Percentiles rank a stretch among this genome's conserved stretches.
Conservation (phyloP, 1,140 invertebrate genomes). For the Panagrolaimus sp. region DNA sequence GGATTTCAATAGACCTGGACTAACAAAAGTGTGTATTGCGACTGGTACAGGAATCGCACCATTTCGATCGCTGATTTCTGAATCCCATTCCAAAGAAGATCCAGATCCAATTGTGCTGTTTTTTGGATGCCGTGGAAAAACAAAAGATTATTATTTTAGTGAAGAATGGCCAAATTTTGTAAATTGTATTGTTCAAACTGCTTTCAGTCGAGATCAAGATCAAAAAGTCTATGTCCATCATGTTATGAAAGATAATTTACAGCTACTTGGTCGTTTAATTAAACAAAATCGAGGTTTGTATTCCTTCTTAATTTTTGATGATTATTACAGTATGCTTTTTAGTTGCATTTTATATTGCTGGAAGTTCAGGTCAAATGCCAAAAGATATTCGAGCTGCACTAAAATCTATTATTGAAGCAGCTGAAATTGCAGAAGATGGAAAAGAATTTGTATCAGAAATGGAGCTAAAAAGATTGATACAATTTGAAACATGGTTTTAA, state of each 20-base stretch:
- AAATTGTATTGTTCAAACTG: slow-evolving; percentile 22
- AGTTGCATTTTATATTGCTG: slow-evolving; percentile 71
- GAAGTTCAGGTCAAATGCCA: slow-evolving; percentile 92
- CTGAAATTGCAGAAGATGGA: slow-evolving; percentile 59
- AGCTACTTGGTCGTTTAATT: slow-evolving; percentile 19
- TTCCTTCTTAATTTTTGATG: background rate
- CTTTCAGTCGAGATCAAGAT: slow-evolving; percentile 33
- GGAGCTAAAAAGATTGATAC: slow-evolving; percentile 68
- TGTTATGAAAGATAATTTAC: slow-evolving; percentile 22
- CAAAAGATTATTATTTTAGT: slow-evolving; percentile 37
- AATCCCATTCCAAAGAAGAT: slow-evolving; percentile 66
- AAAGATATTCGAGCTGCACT: slow-evolving; percentile 70
- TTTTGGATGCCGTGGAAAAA: slow-evolving; percentile 33
- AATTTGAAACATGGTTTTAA: slow-evolving; percentile 79
- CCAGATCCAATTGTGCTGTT: slow-evolving; percentile 28
- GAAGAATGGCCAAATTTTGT: slow-evolving; percentile 27
- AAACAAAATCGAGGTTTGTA: slow-evolving; percentile 17
- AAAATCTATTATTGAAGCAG: slow-evolving; percentile 47
- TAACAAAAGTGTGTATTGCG: slow-evolving; percentile 77
- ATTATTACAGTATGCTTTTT: slow-evolving; percentile 18
- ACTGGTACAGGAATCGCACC: slow-evolving; percentile 91
- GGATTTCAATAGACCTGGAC: slow-evolving; percentile 70
- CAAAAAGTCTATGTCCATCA: slow-evolving; percentile 37
- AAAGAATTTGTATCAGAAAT: slow-evolving; percentile 67
- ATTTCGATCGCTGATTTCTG: slow-evolving; percentile 69